These are phyloP conservation scores for Dryoscopus gambensis DNA, from an alignment of 2,113 vertebrate genomes.

Conservation along the genomic window DNA sequence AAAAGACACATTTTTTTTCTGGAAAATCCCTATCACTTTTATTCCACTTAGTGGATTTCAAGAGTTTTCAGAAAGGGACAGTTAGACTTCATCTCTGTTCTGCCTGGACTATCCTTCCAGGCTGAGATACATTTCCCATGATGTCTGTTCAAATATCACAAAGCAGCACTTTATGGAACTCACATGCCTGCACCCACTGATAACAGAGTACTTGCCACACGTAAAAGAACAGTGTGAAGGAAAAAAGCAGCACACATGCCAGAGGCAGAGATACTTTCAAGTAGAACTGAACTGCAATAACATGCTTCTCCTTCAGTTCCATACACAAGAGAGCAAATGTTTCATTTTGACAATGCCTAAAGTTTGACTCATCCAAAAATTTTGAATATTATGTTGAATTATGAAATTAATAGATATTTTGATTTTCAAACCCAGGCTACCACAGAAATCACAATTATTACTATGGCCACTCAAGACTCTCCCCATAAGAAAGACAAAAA, in stretches of 20 bases:
- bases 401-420: not conserved
- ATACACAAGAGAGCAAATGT: not conserved
- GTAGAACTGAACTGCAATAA: not conserved
- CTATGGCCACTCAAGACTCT: not conserved
- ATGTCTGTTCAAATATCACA: not conserved
- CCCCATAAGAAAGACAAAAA: not conserved
- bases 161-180: not conserved
- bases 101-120: not conserved
- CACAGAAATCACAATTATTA: not conserved
- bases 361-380: not conserved
- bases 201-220: not conserved
- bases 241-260: not conserved
- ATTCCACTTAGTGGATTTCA: not conserved
- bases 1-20: not conserved
- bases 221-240: rapidly evolving
- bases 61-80: not conserved
- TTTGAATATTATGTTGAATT: not conserved
- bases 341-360: not conserved
- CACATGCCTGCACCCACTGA: not conserved
- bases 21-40: not conserved
- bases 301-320: not conserved
- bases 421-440: not conserved
- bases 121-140: not conserved
- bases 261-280: not conserved
- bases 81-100: not conserved